Evolutionary conservation across 2,888 invertebrate genomes (phyloP).

Genomic region (Choreutis nemorana): DNA sequence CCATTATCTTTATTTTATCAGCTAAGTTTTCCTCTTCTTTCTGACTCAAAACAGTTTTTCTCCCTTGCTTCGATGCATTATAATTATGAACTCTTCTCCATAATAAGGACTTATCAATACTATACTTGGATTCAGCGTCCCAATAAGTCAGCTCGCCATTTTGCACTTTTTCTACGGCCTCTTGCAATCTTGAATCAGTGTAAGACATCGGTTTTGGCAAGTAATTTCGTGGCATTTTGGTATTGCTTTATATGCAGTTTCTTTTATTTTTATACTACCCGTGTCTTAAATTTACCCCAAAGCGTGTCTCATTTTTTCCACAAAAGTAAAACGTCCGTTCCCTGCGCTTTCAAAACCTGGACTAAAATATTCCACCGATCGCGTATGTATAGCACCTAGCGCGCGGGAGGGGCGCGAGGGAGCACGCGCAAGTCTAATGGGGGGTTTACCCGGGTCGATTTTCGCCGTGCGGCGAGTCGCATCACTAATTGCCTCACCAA

Average conservation of each 20-base stretch:
- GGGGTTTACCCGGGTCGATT: slow-evolving; percentile 5
- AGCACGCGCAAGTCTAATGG: neutral
- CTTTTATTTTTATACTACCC: slow-evolving; percentile 1
- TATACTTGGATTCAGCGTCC: slow-evolving; percentile 4
- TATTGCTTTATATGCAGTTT: neutral
- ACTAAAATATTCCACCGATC: neutral
- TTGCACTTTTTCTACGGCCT: slow-evolving; percentile 5
- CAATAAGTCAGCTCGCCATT: slow-evolving; percentile 3
- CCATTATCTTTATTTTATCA: slow-evolving; percentile 7
- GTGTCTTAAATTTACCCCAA: slow-evolving; percentile 4
- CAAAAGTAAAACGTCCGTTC: slow-evolving; percentile 1
- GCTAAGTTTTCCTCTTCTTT: slow-evolving; percentile 6
- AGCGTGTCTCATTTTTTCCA: slow-evolving; percentile 3
- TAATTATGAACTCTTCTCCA: slow-evolving; percentile 6
- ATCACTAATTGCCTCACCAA: slow-evolving; percentile 4
- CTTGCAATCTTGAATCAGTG: slow-evolving; percentile 3
- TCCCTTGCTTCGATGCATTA: slow-evolving; percentile 6
- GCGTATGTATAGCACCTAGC: slow-evolving; percentile 1
- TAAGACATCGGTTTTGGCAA: slow-evolving; percentile 3
- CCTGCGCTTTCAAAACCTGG: neutral
- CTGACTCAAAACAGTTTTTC: slow-evolving; percentile 5
- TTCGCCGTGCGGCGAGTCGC: slow-evolving; percentile 6
- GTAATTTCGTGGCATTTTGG: slow-evolving; percentile 5
- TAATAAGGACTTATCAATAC: slow-evolving; percentile 4
- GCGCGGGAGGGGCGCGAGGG: neutral